phyloP scores from a whole-genome alignment of 1,140 invertebrate genomes.

The Heliothis virescens region DNA sequence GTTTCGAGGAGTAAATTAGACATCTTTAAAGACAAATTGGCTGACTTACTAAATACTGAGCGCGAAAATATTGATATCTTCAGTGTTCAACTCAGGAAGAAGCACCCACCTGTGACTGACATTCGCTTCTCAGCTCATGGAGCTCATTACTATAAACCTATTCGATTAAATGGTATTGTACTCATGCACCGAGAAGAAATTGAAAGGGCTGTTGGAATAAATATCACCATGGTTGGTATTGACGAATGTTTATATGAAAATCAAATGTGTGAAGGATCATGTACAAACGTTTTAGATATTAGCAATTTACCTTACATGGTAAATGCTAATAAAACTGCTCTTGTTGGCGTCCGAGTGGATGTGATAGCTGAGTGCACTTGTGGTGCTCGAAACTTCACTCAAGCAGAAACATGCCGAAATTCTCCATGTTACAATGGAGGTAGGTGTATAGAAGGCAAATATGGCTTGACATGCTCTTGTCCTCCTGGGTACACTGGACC shows the following conservation, averaged over 20 bases:
- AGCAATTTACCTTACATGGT: slow-evolving; percentile 97
- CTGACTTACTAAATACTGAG: slow-evolving; percentile 93
- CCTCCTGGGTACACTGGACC: slow-evolving; percentile 96
- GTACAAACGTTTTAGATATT: slow-evolving; percentile 96
- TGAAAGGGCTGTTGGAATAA: slow-evolving; percentile 96
- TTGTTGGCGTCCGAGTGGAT: slow-evolving; percentile 96
- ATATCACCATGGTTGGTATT: slow-evolving; percentile 99
- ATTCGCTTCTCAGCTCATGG: slow-evolving; percentile 97
- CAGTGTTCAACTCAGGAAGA: slow-evolving; percentile 95
- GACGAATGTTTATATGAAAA: slow-evolving; percentile 98
- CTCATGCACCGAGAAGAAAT: slow-evolving; percentile 98
- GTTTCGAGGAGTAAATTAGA: slow-evolving; percentile 95
- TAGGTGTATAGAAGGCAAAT: slow-evolving; percentile 95
- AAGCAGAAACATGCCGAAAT: slow-evolving; percentile 94
- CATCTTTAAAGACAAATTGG: slow-evolving; percentile 94
- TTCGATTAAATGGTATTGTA: slow-evolving; percentile 97
- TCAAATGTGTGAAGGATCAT: slow-evolving; percentile 97
- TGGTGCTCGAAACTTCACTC: slow-evolving; percentile 95
- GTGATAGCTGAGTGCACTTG: slow-evolving; percentile 96
- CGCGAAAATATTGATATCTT: slow-evolving; percentile 98
- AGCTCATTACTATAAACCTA: slow-evolving; percentile 98
- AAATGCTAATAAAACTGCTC: slow-evolving; percentile 97
- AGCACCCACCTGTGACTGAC: slow-evolving; percentile 96
- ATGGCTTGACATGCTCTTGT: slow-evolving; percentile 95
- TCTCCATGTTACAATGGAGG: slow-evolving; percentile 98